These are phyloP conservation scores for Spisula subtruncata DNA, from an alignment of 2,888 invertebrate genomes.

Conservation along the genomic window DNA sequence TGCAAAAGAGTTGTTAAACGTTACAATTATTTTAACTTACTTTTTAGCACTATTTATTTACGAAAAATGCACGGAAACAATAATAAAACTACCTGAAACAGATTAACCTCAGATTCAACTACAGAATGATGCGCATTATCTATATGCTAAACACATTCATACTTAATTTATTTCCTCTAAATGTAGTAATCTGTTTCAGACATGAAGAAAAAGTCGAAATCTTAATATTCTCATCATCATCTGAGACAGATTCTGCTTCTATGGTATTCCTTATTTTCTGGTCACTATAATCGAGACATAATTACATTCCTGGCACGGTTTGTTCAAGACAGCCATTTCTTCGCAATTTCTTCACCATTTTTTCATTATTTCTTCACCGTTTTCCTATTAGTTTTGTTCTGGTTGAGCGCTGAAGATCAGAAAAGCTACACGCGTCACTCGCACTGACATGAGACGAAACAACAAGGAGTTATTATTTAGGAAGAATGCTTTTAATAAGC, in stretches of 20 bases:
- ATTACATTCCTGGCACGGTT: constrained; percentile 7
- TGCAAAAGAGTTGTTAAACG: no score
- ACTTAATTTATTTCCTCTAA: not conserved
- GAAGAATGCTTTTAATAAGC: not conserved
- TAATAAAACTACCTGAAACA: no score
- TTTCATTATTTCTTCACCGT: not conserved
- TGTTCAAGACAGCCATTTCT: not conserved
- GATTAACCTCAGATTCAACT: no score
- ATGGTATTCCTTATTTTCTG: not conserved
- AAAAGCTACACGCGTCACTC: not conserved
- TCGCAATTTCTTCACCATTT: not conserved
- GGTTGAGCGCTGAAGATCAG: not conserved
- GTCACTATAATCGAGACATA: constrained; percentile 1
- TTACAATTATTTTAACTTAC: no score
- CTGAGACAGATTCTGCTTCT: not conserved
- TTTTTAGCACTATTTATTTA: no score
- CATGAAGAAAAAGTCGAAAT: not conserved
- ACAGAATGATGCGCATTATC: no score
- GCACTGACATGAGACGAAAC: not conserved
- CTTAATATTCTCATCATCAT: not conserved
- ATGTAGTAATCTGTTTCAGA: not conserved
- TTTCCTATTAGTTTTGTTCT: constrained; percentile 23
- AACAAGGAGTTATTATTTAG: not conserved
- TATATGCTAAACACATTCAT: no score
- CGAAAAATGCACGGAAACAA: no score